phyloP scores from a whole-genome alignment of 1,140 invertebrate genomes.

The Melipona quadrifasciata region DNA sequence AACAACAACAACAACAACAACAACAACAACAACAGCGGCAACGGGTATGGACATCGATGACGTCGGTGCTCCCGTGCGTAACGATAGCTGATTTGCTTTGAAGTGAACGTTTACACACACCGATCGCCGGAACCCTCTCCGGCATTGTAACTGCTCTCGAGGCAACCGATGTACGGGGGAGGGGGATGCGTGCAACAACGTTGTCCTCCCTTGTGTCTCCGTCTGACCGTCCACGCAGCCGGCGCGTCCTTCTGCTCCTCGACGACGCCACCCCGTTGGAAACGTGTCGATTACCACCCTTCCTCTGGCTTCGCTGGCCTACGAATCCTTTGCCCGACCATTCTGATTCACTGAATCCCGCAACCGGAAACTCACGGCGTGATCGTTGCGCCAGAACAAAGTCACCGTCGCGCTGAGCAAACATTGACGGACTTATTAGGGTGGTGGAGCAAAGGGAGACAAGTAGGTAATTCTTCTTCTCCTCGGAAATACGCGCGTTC shows the following conservation, averaged over 20 bases:
- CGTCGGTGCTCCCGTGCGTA: slow-evolving; percentile 62
- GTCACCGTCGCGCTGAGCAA: slow-evolving; percentile 45
- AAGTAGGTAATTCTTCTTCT: neutral
- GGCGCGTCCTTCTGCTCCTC: slow-evolving; percentile 14
- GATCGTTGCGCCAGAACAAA: slow-evolving; percentile 33
- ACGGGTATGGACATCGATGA: slow-evolving; percentile 45
- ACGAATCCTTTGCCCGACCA: slow-evolving; percentile 40
- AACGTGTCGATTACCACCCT: slow-evolving; percentile 55
- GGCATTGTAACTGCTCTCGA: slow-evolving; percentile 44
- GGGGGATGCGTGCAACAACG: slow-evolving; percentile 28
- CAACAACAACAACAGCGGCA: slow-evolving; percentile 16
- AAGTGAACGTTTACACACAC: slow-evolving; percentile 64
- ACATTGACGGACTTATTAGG: slow-evolving; percentile 32
- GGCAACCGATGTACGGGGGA: neutral
- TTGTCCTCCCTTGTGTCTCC: slow-evolving; percentile 13
- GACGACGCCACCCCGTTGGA: slow-evolving; percentile 32
- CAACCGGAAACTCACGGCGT: slow-evolving; percentile 18
- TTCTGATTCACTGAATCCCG: slow-evolving; percentile 61
- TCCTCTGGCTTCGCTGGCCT: neutral
- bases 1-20: slow-evolving; percentile 24
- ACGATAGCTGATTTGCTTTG: slow-evolving; percentile 64
- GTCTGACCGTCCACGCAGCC: neutral
- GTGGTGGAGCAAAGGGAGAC: too few relatives aligned
- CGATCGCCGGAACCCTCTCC: slow-evolving; percentile 42
- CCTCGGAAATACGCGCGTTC: neutral